phyloP scores from a whole-genome alignment of 2,113 vertebrate genomes.

The Mus musculus region GRCm39 chr7:37326501-37327000 shows the following conservation, averaged over 20 bases:
- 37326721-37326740: background rate
- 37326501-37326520: slow-evolving; percentile 19
- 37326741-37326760: background rate
- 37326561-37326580: background rate
- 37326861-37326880: background rate
- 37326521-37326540: background rate
- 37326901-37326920: background rate
- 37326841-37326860: background rate
- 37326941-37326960: background rate
- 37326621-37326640: background rate
- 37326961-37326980: background rate
- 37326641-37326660: background rate
- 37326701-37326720: slow-evolving; percentile 3
- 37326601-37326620: rapidly evolving
- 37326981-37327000: background rate
- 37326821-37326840: background rate
- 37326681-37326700: slow-evolving; percentile 53
- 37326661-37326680: background rate
- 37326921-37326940: background rate
- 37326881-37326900: background rate
- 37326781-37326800: background rate
- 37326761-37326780: background rate
- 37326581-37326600: background rate
- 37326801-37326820: background rate
- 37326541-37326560: background rate